A percentile compares a stretch with the other conserved stretches of the same genome.
Conservation (phyloP, 2,888 invertebrate genomes). For the Monopis laevigella region DNA sequence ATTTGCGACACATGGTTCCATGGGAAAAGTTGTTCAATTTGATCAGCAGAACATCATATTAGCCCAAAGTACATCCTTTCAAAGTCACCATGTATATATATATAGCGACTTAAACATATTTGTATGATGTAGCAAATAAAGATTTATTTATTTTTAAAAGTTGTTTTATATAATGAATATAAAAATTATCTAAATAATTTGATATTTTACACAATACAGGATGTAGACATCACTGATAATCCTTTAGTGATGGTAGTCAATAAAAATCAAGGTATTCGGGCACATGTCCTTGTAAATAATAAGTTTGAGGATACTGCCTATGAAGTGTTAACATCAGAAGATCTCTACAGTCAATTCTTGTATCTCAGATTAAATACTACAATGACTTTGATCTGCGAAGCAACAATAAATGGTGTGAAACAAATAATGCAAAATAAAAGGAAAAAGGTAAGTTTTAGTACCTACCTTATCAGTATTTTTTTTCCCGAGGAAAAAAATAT, state of each 20-base stretch:
- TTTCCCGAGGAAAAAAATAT: too few relatives aligned
- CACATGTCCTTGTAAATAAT: conserved; percentile 76
- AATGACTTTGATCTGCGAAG: conserved; percentile 71
- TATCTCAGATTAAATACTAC: conserved; percentile 75
- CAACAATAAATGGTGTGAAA: conserved; percentile 65
- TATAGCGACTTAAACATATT: too few relatives aligned
- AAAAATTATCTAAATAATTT: too few relatives aligned
- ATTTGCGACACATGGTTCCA: too few relatives aligned
- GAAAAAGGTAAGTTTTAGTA: conserved; percentile 61
- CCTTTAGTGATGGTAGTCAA: conserved; percentile 73
- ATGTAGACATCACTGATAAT: conserved; percentile 84
- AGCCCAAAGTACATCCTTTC: too few relatives aligned
- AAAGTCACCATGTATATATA: too few relatives aligned
- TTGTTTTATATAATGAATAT: too few relatives aligned
- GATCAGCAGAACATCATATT: too few relatives aligned
- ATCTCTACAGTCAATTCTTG: conserved; percentile 74
- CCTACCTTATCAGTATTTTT: not conserved
- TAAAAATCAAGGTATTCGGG: conserved; percentile 62
- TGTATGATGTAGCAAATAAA: too few relatives aligned
- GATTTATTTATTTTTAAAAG: too few relatives aligned
- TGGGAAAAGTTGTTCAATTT: too few relatives aligned
- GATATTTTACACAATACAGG: too few relatives aligned
- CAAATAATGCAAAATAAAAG: conserved; percentile 71
- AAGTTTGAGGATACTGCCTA: conserved; percentile 73
- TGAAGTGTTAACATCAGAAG: conserved; percentile 69